phyloP scores from a whole-genome alignment of 2,113 vertebrate species.

The crab-eating macaque (Macaca fascicularis) region DNA sequence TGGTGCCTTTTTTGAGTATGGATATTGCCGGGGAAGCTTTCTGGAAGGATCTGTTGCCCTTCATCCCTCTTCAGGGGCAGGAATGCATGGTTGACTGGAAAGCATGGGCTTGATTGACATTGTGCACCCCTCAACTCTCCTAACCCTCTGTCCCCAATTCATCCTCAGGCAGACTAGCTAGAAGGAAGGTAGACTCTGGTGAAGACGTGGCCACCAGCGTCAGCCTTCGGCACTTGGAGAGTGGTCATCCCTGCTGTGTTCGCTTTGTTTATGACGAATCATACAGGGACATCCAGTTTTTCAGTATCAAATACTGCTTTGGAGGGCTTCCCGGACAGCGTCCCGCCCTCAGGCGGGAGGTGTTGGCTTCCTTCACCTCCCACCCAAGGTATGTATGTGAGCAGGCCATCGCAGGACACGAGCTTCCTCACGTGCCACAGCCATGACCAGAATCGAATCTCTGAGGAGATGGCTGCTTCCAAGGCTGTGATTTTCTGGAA shows the following conservation, averaged over 20 bases:
- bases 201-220: background rate
- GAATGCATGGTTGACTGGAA: background rate
- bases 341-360: background rate
- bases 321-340: background rate
- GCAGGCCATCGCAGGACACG: accelerated
- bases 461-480: background rate
- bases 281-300: constrained; percentile 70
- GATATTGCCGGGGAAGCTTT: background rate
- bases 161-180: constrained; percentile 5
- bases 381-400: background rate
- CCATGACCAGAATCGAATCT: accelerated
- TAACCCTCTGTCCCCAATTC: background rate
- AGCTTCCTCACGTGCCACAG: accelerated
- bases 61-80: background rate
- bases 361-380: background rate
- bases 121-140: accelerated
- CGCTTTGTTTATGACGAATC: constrained; percentile 59
- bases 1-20: background rate
- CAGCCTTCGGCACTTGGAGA: constrained; percentile 52
- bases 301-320: constrained; percentile 63
- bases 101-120: background rate
- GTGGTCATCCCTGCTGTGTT: constrained; percentile 65
- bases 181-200: background rate
- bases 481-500: background rate
- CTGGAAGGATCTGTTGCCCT: background rate